Conservation (phyloP, 2,888 invertebrate genomes). For the Electrophaes corylata region DNA sequence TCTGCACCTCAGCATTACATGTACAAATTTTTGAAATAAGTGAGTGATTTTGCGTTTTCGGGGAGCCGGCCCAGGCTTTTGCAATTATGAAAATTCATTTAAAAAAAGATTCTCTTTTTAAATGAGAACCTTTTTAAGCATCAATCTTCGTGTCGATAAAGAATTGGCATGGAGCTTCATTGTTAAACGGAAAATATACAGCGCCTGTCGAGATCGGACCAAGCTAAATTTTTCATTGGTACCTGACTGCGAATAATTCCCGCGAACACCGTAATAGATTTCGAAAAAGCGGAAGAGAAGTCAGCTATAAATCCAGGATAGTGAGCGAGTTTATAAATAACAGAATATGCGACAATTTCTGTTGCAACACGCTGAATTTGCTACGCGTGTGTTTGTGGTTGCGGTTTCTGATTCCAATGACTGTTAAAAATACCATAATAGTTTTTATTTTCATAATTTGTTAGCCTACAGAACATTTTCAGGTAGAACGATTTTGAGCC, state of each 20-base stretch:
- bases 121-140: constrained; percentile 32
- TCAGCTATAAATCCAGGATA: constrained; percentile 64
- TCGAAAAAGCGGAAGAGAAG: constrained; percentile 67
- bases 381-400: constrained; percentile 35
- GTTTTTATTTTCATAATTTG: not conserved
- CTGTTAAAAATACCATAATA: constrained; percentile 21
- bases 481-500: no score
- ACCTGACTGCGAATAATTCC: constrained; percentile 64
- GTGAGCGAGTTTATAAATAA: constrained; percentile 55
- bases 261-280: constrained; percentile 69
- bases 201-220: constrained; percentile 42
- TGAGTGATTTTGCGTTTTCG: no score
- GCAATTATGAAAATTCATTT: not conserved
- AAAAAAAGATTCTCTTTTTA: constrained; percentile 12
- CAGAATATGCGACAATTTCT: constrained; percentile 47
- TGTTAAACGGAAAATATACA: constrained; percentile 52
- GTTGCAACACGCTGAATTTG: constrained; percentile 32
- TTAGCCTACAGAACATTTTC: no score
- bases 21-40: no score
- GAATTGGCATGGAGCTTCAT: constrained; percentile 47
- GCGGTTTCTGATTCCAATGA: constrained; percentile 30
- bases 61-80: not conserved
- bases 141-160: constrained; percentile 35
- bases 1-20: no score
- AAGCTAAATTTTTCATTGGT: constrained; percentile 61